Percentiles rank a stretch among this genome's conserved stretches.
phyloP scores from a whole-genome alignment of 2,113 vertebrate species.

The Tilapia sparmanii region DNA sequence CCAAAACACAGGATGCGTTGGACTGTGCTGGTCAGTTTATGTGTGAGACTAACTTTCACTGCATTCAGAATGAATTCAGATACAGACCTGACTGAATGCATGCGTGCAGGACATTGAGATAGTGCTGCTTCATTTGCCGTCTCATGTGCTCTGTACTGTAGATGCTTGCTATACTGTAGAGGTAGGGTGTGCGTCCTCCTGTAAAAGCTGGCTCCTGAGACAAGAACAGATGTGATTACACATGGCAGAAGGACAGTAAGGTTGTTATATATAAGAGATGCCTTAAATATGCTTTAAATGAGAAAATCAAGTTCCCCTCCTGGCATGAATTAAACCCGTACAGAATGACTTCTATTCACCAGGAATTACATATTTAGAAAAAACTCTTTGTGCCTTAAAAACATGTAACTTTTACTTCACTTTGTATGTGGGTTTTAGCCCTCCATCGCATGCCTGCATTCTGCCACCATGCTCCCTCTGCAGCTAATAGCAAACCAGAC shows the following conservation, averaged over 20 bases:
- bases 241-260: not conserved
- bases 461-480: not conserved
- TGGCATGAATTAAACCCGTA: not conserved
- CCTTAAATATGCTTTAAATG: not conserved
- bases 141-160: slow-evolving; percentile 67
- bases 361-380: not conserved
- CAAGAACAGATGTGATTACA: not conserved
- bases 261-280: not conserved
- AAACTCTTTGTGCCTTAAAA: not conserved
- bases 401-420: not conserved
- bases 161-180: slow-evolving; percentile 67
- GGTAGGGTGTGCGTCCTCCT: slow-evolving; percentile 58
- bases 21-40: not conserved
- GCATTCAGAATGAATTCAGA: not conserved
- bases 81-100: slow-evolving; percentile 25
- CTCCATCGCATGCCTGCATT: not conserved
- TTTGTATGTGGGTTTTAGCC: not conserved
- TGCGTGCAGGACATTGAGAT: slow-evolving; percentile 42
- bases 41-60: not conserved
- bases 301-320: accelerated
- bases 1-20: not conserved
- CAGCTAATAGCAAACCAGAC: not conserved
- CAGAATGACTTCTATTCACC: not conserved
- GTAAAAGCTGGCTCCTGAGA: slow-evolving; percentile 65
- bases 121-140: slow-evolving; percentile 68